A percentile compares a stretch with the other conserved stretches of the same genome.
These are phyloP conservation scores for Echinometra lucunter DNA, from an alignment of 53 echinoderm and acorn worm genomes.

Conservation along the genomic window DNA sequence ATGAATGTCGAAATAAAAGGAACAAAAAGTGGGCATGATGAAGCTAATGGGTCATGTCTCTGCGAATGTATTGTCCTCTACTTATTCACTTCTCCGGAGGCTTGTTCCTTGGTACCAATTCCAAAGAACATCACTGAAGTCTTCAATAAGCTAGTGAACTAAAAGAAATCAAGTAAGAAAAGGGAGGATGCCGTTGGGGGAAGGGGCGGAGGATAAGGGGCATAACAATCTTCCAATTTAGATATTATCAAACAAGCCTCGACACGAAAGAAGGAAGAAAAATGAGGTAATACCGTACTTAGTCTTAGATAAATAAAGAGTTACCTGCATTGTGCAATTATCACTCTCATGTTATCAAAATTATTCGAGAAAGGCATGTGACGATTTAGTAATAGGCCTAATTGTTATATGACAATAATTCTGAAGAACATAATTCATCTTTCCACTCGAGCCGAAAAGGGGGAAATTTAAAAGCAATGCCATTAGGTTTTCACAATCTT, in stretches of 20 bases:
- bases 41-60: neutral
- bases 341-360: neutral
- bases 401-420: neutral
- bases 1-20: neutral
- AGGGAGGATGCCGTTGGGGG: neutral
- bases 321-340: neutral
- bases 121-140: neutral
- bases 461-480: neutral
- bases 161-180: neutral
- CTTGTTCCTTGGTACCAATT: neutral
- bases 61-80: neutral
- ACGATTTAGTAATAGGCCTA: neutral
- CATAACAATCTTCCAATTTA: neutral
- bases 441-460: neutral
- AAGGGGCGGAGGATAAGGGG: neutral
- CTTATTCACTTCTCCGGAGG: neutral
- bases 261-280: neutral
- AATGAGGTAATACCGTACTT: too few species aligned
- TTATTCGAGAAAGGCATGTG: neutral
- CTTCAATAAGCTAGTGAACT: neutral
- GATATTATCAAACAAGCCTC: neutral
- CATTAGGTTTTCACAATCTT: neutral
- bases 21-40: neutral
- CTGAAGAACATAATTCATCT: neutral
- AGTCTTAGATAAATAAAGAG: too few species aligned